Evolutionary conservation across 2,113 vertebrate genomes (phyloP).

Genomic region (Microcebus tavaratra): DNA sequence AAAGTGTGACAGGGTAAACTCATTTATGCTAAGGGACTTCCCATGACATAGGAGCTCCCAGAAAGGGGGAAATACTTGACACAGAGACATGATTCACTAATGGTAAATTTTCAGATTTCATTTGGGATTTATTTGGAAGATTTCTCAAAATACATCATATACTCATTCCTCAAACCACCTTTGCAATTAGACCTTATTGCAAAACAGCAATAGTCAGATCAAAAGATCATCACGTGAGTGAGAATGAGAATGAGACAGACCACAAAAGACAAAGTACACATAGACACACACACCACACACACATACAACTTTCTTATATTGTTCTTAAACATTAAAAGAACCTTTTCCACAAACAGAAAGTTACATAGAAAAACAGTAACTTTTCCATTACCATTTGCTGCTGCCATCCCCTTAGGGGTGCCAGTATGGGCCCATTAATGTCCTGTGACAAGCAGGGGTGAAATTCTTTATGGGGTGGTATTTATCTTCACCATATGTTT

Average conservation of each 20-base stretch:
- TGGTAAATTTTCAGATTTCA: not conserved
- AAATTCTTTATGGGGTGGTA: conserved; percentile 66
- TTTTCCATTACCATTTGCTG: conserved; percentile 60
- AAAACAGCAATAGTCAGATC: not conserved
- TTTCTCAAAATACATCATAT: not conserved
- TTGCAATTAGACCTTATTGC: not conserved
- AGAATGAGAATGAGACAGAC: not conserved
- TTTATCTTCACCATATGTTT: conserved; percentile 76
- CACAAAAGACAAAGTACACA: not conserved
- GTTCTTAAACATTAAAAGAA: conserved; percentile 13
- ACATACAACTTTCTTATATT: not conserved
- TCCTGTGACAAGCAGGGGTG: conserved; percentile 71
- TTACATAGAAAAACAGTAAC: conserved; percentile 51
- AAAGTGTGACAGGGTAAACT: not conserved
- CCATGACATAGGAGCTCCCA: not conserved
- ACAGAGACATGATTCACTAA: not conserved
- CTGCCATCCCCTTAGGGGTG: conserved; percentile 23
- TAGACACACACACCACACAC: too few species aligned
- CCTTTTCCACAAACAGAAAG: conserved; percentile 25
- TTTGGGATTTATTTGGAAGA: not conserved
- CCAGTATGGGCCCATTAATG: conserved; percentile 58
- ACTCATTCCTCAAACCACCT: not conserved
- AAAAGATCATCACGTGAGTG: not conserved
- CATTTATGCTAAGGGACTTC: not conserved
- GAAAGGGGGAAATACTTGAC: not conserved